Conservation (phyloP, 1,140 invertebrate genomes). For the Latrodectus geometricus region DNA sequence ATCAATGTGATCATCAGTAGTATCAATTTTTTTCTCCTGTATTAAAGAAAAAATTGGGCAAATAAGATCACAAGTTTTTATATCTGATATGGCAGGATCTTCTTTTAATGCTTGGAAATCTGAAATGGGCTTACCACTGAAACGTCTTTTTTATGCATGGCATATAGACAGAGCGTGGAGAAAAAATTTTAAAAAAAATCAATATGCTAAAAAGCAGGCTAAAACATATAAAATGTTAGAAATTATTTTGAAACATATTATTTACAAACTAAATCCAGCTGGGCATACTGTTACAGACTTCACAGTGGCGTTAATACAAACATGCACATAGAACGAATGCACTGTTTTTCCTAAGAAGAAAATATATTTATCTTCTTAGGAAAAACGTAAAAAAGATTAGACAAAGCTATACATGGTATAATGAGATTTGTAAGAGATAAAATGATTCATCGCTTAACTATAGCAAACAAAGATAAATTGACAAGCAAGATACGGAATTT, state of each 20-base stretch:
- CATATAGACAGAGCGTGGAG: too few relatives aligned
- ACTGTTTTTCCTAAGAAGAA: not conserved
- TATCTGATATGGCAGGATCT: too few relatives aligned
- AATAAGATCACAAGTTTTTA: too few relatives aligned
- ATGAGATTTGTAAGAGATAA: not conserved
- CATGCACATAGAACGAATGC: slow-evolving; percentile 21
- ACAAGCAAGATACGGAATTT: not conserved
- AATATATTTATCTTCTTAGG: slow-evolving; percentile 2
- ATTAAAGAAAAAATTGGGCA: too few relatives aligned
- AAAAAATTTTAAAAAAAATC: too few relatives aligned
- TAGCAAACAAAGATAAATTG: not conserved
- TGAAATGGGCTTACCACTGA: too few relatives aligned
- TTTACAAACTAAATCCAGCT: not conserved
- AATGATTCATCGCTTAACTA: not conserved
- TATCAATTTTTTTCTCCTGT: too few relatives aligned
- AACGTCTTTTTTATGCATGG: too few relatives aligned
- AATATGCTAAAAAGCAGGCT: too few relatives aligned
- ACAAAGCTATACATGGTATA: not conserved
- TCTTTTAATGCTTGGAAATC: too few relatives aligned
- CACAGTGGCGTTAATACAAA: not conserved
- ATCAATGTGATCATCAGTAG: too few relatives aligned
- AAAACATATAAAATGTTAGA: too few relatives aligned
- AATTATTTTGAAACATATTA: not conserved
- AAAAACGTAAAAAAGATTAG: slow-evolving; percentile 24
- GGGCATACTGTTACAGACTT: slow-evolving; percentile 15